Evolutionary conservation across 2,797 vertebrate species (phyloP), one percentile per base, ranked within the genome.

Genomic region (Yasuhikotakia modesta): DNA sequence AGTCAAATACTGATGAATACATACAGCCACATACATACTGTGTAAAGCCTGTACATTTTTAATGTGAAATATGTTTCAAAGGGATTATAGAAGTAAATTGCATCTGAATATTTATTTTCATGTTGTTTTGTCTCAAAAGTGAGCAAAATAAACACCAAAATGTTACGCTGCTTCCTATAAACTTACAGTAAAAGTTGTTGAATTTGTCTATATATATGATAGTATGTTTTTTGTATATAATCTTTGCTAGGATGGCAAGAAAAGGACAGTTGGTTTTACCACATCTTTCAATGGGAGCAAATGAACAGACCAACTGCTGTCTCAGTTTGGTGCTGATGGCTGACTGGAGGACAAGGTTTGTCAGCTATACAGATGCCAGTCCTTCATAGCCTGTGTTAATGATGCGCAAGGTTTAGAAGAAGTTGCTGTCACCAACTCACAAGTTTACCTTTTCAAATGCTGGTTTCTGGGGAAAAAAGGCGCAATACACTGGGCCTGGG

Each of bases 251-350:
- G 10, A 46, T 45, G 27, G 75, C 63, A 45, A 52, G 70, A 30
- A 14, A 27, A 5, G 24, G 64, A 63, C n/a, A 50, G n/a, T 67
- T 48, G 58, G 68, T 76, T 64, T 81, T 70, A 79, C 63, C 63
- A 53, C 48, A 35, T 21, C 11, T 11, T 66, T 70, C 55, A 24
- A 57, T 45, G 30, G 32, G 22, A 24, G 66, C 30, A 10, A 21
- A 70, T 13, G 3, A 63, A n/a, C n/a, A 63, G 60, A 50, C 53
- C 79, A 46, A 35, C 50, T 77, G 64, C 74, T 79, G 67, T 79
- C 53, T 57, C 46, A 39, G 35, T 61, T 16, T 30, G 30, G 10
- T 4, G 17, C 16, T 70, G 60, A 72, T 24, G 63, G 61, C 19
- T 27, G 46, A 8, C 24, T 61, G 46, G 24, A 24, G 4, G 27